Conservation (phyloP, 2,113 vertebrate species). For the Anthoscopus minutus region DNA sequence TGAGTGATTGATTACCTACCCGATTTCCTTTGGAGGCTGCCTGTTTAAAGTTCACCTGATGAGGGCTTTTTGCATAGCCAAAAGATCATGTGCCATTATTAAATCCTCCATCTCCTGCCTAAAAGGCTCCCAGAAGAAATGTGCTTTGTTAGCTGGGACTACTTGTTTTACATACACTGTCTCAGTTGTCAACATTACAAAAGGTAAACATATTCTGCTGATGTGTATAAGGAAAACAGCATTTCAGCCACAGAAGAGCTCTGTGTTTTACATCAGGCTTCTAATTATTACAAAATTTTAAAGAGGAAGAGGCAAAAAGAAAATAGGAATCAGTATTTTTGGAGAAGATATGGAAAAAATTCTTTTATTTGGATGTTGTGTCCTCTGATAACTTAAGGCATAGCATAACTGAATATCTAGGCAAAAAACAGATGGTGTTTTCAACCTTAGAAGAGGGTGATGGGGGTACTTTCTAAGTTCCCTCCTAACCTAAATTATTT, state of each 20-base stretch:
- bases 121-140: neutral
- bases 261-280: neutral
- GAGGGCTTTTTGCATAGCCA: neutral
- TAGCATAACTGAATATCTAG: neutral
- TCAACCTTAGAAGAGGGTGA: neutral
- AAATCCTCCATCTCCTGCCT: neutral
- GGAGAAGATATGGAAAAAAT: neutral
- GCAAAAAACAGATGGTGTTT: neutral
- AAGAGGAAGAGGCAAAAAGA: neutral
- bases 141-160: neutral
- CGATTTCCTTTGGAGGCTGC: neutral
- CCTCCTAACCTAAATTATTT: neutral
- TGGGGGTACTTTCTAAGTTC: neutral
- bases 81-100: neutral
- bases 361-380: neutral
- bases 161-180: neutral
- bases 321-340: neutral
- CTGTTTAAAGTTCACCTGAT: neutral
- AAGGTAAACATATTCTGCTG: neutral
- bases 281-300: neutral
- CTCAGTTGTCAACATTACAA: neutral
- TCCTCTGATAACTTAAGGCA: neutral
- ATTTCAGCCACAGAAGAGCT: neutral
- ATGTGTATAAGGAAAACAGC: neutral
- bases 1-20: accelerated